Evolutionary conservation across 1,140 invertebrate species (phyloP), one percentile per base, ranked within the genome.

Genomic region (Halotydeus destructor): DNA sequence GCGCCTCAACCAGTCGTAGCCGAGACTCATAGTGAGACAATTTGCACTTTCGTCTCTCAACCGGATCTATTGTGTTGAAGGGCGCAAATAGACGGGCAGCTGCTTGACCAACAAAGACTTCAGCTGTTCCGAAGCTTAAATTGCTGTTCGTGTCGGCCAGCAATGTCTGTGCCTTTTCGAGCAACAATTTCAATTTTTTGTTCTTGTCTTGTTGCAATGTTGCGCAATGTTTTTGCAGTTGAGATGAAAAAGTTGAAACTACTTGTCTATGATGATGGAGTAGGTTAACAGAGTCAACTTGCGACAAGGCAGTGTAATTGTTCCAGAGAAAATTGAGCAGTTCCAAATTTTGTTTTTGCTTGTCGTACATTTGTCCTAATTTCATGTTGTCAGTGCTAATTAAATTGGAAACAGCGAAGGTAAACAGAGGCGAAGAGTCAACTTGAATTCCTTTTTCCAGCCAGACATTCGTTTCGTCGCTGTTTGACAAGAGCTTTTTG

Each of bases 61-160:
- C 51, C 12, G 60, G 60, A 46, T 62, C 60, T 6, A 60, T 54
- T 34, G 54, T 51, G 6, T 53, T 53, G 24, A 45, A 38, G 12
- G 58, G 58, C 16, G 48, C 49, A 32, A 57, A 34, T 16, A 58
- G 38, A 22, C 47, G 36, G 25, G 65, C 31, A 43, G 58, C 56
- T 11, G 63, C 62, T 3, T 67, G 35, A 3, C 57, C 45, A 25
- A 48, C 16, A 50, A 41, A 30, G 55, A 49, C 21, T 49, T 31
- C 5, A 25, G 19, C 30, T 50, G 40, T 49, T 50, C 47, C 46
- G 32, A 6, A 35, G 0, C 9, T 42, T 16, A 14, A 41, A 3
- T 43, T 36, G 5, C 24, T n/a, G 6, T 8, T 22, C 8, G 19
- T 16, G 18, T 39, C n/a, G 14, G 22, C 12, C 18, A 16, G 21